Base-by-base conservation (phyloP, 2,888 invertebrate species). In the Isotomurus palustris region DNA sequence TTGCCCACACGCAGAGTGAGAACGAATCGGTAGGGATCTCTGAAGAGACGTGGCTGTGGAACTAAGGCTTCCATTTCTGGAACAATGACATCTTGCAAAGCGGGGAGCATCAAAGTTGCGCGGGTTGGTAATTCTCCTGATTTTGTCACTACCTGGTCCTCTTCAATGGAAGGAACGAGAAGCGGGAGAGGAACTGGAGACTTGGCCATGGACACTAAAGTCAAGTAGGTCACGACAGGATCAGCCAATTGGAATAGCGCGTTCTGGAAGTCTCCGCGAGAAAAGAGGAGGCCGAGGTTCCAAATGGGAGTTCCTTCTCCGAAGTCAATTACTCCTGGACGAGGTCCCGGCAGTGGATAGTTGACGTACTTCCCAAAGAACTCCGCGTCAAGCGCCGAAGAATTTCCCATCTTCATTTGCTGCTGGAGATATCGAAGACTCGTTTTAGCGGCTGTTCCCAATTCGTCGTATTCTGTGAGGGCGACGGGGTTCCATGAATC, bases 251-350 rank as follows among this genome's bases (percentile, higher is more conserved):
- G 32, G 32, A 56, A 25, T 27, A 56, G 32, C 17, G 24, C 41
- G 1, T 49, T 50, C n/a, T 43, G 56, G 10, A 56, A 43, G 28
- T 56, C 56, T 22, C 55, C 49, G 2, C 55, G 38, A 17, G 40
- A 32, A 1, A 55, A 22, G n/a, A 55, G 2, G 3, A 27, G 38
- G 6, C 48, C 27, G 21, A 48, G n/a, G 12, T 1, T 10, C 2
- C 40, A 14, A 17, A 17, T 29, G 10, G 19, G 19, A 6, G 2
- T 17, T 1, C 28, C 29, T 6, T 55, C 55, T 0, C 49, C 49
- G 12, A 48, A 50, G 35, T 56, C 50, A 24, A 56, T 56, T 1
- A 32, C 25, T 10, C 56, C 56, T 1, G 50, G 49, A 2, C 32
- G 14, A 25, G 25, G 17, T 1, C 41, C 27, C 3, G 32, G 35